These are phyloP conservation scores for Dendrolimus kikuchii DNA, from an alignment of 1,140 invertebrate genomes.

Conservation along the genomic window DNA sequence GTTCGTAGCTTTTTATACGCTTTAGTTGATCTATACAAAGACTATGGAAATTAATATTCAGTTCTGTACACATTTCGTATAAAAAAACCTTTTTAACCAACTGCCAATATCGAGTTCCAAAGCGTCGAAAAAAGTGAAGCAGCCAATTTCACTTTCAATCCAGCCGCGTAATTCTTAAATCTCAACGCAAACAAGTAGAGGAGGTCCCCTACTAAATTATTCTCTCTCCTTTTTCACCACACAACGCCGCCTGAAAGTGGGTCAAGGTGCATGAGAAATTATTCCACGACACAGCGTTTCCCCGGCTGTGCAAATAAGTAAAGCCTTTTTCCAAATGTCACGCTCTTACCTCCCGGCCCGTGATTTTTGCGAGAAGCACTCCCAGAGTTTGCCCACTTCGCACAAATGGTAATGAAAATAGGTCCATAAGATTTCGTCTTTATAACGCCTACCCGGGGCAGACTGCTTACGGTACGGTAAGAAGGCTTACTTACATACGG, in stretches of 20 bases:
- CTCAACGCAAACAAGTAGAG: conserved; percentile 15
- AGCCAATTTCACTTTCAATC: conserved; percentile 10
- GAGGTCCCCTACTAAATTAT: conserved; percentile 21
- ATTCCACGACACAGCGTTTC: conserved; percentile 36
- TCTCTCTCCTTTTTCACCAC: conserved; percentile 20
- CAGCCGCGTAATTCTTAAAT: conserved; percentile 16
- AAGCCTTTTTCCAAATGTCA: conserved; percentile 42
- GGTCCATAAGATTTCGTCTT: conserved; percentile 8
- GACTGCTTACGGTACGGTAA: conserved; percentile 1
- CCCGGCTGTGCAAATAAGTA: conserved; percentile 40
- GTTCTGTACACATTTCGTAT: no score
- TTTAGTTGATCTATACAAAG: no score
- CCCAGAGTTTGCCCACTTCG: conserved; percentile 8
- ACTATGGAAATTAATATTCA: no score
- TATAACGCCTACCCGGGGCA: neutral
- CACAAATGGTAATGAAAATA: conserved; percentile 11
- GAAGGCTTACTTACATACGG: no score
- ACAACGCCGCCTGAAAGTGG: conserved; percentile 26
- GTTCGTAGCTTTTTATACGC: no score
- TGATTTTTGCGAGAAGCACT: conserved; percentile 11
- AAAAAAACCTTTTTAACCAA: no score
- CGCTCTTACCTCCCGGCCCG: conserved; percentile 18
- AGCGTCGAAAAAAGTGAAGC: no score
- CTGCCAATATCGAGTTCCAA: no score
- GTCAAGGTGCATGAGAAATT: conserved; percentile 57